Base-by-base conservation (phyloP, 2,888 invertebrate species). In the Chymomyza amoena region DNA sequence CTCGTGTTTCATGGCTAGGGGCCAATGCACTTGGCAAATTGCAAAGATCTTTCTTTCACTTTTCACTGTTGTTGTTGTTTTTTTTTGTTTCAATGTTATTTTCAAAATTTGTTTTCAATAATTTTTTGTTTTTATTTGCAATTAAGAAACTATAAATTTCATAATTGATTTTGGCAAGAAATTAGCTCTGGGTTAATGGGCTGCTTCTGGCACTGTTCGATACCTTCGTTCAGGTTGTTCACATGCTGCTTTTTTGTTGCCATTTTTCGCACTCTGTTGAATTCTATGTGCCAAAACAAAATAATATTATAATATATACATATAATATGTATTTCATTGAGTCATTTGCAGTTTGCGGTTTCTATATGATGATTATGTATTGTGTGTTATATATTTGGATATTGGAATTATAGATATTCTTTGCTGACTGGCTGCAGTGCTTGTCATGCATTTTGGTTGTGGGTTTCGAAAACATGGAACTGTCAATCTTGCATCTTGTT, bases 1-100 rank as follows among this genome's bases (percentile, higher is more conserved):
- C 88, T 90, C 90, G 69, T 90, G 89, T 88, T 90, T 90, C 90
- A 90, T 81, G 82, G 84, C 74, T 76, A 62, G 13, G 0, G 39
- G 39, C 39, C 39, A 45, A 45, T 45, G 39, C 39, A 45, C 39
- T 45, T 45, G 39, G 39, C 39, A 4, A 45, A 13, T 25, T 25
- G 39, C 63, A 50, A 28, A 50, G 54, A 57, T 60, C 39, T 61
- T 64, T 60, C 39, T 61, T 64, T 67, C 36, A 36, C 56, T 64
- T 36, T 13, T 50, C 25, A 18, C 25, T 57, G 28, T 66, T 16
- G n/a, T 25, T 18, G 18, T 18, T 15, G 51, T 51, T 9, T 51
- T 39, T 61, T 32, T 61, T 57, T 5, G 16, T 32, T 6, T 32
- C 9, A 32, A 54, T 54, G 16, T 50, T 45, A 25, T 18, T 51